These are phyloP conservation scores for Anolis carolinensis DNA, from an alignment of 2,113 vertebrate genomes.

Conservation along the genomic window DNA sequence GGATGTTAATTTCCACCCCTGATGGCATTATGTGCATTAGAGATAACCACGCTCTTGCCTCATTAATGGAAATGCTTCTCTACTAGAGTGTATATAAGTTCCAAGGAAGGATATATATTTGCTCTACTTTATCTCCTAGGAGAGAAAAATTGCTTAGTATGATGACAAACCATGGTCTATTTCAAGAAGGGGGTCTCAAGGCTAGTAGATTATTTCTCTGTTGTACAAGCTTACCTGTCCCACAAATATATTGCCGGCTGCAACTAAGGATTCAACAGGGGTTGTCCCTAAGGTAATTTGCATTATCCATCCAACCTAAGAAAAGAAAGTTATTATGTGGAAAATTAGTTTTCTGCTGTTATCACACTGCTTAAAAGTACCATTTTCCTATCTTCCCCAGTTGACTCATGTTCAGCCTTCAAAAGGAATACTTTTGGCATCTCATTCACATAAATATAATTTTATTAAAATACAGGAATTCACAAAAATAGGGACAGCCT, in stretches of 20 bases:
- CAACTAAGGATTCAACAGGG: conserved; percentile 85
- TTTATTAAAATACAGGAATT: background rate
- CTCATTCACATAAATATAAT: background rate
- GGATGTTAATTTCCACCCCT: background rate
- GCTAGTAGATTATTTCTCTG: background rate
- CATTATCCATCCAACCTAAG: conserved; percentile 88
- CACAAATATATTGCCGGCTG: conserved; percentile 89
- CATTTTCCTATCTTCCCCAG: background rate
- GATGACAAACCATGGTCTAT: background rate
- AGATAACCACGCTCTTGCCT: background rate
- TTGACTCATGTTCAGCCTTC: background rate
- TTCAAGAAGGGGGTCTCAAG: background rate
- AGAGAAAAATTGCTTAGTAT: background rate
- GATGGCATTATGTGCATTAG: background rate
- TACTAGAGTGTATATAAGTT: background rate
- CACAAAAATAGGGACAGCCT: background rate
- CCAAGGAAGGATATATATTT: background rate
- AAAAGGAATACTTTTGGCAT: background rate
- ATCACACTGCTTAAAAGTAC: background rate
- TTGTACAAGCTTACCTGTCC: conserved; percentile 78
- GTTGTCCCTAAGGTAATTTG: conserved; percentile 84
- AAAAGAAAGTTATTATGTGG: background rate
- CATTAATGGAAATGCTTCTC: background rate
- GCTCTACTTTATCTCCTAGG: background rate
- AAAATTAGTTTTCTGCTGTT: background rate